Evolutionary conservation across 2,888 invertebrate genomes (phyloP).

Genomic region (Steromphala cineraria): DNA sequence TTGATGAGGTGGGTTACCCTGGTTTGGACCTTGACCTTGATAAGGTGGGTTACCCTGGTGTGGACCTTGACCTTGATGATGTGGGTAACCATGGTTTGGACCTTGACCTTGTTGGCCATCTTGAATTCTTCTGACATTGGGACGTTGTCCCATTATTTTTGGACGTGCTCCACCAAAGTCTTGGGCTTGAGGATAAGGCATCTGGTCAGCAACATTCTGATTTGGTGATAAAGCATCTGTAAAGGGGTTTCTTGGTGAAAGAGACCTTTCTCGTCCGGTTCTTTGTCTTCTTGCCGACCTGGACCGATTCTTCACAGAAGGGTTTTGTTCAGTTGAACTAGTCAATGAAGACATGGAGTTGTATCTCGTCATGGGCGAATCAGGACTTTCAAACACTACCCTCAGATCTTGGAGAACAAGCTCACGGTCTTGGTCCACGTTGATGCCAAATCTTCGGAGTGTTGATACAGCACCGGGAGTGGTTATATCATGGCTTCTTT

Average conservation of each 20-base stretch:
- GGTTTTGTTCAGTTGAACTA: not conserved
- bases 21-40: too few relatives aligned
- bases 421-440: not conserved
- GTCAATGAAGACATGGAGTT: not conserved
- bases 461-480: slow-evolving; percentile 28
- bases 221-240: not conserved
- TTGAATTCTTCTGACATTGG: not conserved
- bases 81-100: not conserved
- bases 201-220: not conserved
- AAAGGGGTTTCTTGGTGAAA: not conserved
- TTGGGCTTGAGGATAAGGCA: not conserved
- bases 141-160: not conserved
- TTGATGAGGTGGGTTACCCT: too few relatives aligned
- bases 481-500: slow-evolving; percentile 46
- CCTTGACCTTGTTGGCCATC: not conserved
- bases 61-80: too few relatives aligned
- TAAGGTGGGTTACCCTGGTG: too few relatives aligned
- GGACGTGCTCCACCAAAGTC: not conserved
- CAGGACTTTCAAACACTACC: not conserved
- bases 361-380: not conserved
- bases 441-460: not conserved
- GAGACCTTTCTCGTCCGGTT: not conserved
- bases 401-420: not conserved
- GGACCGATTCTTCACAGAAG: not conserved
- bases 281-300: not conserved